phyloP scores from a whole-genome alignment of 2,888 invertebrate genomes.

The Chouioia cunea region DNA sequence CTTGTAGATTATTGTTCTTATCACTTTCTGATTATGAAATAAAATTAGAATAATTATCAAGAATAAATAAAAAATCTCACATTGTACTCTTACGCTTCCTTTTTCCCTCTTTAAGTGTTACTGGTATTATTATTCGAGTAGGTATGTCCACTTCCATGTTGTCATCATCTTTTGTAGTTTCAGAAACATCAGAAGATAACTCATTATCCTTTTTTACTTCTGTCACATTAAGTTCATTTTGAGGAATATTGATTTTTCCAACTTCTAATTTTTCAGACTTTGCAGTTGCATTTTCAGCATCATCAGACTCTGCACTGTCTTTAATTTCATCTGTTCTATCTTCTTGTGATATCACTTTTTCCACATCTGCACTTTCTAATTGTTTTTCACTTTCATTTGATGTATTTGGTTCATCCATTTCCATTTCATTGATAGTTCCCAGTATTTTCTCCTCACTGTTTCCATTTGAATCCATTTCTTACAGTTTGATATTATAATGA shows the following conservation, averaged over 20 bases:
- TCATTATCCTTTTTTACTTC: conserved; percentile 30
- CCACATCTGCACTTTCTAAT: conserved; percentile 17
- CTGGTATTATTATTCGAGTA: neutral
- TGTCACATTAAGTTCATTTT: conserved; percentile 24
- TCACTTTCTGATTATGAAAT: no score
- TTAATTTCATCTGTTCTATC: conserved; percentile 15
- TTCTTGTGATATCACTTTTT: conserved; percentile 26
- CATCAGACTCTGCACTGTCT: neutral
- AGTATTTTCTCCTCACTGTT: conserved; percentile 35
- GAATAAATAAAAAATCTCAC: conserved; percentile 49
- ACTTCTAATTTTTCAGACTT: conserved; percentile 13
- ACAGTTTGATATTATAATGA: conserved; percentile 12
- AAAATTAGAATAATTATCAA: no score
- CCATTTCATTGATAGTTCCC: conserved; percentile 34
- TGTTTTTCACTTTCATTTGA: conserved; percentile 40
- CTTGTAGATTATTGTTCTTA: no score
- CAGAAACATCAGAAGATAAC: neutral
- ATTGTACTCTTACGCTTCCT: conserved; percentile 56
- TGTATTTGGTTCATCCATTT: conserved; percentile 27
- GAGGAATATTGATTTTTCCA: conserved; percentile 36
- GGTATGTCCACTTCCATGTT: conserved; percentile 25
- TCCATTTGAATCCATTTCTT: conserved; percentile 44
- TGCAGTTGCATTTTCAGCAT: conserved; percentile 12
- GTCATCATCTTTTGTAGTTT: conserved; percentile 20
- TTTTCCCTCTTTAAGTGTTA: conserved; percentile 45